Base-by-base conservation (phyloP, 2,797 vertebrate genomes). In the Mastacembelus armatus region DNA sequence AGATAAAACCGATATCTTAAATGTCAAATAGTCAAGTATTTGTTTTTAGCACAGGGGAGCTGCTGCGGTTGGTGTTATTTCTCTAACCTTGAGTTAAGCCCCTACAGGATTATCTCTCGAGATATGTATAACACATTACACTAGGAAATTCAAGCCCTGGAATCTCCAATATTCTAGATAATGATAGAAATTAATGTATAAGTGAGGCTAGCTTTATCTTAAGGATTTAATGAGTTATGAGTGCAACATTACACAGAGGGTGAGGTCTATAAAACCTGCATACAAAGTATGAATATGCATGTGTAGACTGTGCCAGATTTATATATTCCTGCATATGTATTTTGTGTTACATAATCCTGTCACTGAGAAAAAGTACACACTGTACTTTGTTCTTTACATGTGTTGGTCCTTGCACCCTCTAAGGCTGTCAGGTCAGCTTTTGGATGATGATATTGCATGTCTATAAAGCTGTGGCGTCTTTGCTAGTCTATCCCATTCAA, bases 211-310 rank as follows among this genome's bases (percentile, higher is more conserved):
- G 14, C 16, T 66, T 59, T 36, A 44, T 50, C 33, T 58, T 63
- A 65, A 30, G 49, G 40, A 56, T 61, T 63, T 64, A 51, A 80
- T 49, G 27, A 47, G 67, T 74, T 48, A 36, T 35, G 30, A 55
- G 33, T 14, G 12, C 38, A 67, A 71, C 39, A 64, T 66, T 33
- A 61, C 75, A 81, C 50, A 35, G 35, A 47, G 49, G 61, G 33
- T 21, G 32, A 51, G 16, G 61, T 24, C n/a, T 62, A 47, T 45
- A 54, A 39, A 48, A 51, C 49, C 36, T 26, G 40, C 43, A 16
- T 49, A 64, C 40, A 48, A 70, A 49, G 24, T 52, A 58, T 36
- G 48, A 66, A 66, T 36, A 68, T 57, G 47, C 40, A 72, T 27
- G 27, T 39, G 7, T 29, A 38, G 45, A 21, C 32, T 51, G 29